phyloP scores from a whole-genome alignment of 1,140 invertebrate species.

The Dendrolimus punctatus region DNA sequence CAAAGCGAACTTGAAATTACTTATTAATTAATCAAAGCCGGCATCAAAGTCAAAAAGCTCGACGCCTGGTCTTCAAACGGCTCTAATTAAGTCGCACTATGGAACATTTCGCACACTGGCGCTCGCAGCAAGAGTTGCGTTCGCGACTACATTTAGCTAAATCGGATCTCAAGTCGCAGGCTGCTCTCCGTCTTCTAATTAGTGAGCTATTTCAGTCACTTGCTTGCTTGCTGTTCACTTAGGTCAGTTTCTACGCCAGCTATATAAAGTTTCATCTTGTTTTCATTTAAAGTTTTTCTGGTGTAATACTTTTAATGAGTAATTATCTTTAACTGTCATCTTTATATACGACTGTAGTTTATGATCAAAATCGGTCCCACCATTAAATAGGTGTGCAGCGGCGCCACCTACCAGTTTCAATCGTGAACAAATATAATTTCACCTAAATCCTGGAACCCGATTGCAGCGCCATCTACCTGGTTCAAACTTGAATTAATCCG shows the following conservation, averaged over 20 bases:
- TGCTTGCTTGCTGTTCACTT: background rate
- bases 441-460: too few species aligned
- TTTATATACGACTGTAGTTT: too few species aligned
- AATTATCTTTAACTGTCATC: too few species aligned
- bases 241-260: background rate
- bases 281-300: too few species aligned
- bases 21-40: slow-evolving; percentile 1
- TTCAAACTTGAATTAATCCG: too few species aligned
- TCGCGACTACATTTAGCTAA: slow-evolving; percentile 11
- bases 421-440: too few species aligned
- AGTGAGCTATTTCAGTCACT: slow-evolving; percentile 1
- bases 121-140: slow-evolving; percentile 1
- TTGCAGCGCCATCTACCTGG: too few species aligned
- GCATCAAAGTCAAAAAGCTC: background rate
- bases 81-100: slow-evolving; percentile 2
- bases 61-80: background rate
- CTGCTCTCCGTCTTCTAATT: slow-evolving; percentile 8
- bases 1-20: background rate
- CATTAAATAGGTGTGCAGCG: too few species aligned
- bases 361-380: too few species aligned
- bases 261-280: too few species aligned
- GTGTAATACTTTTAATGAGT: too few species aligned
- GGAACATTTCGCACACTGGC: background rate
- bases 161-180: slow-evolving; percentile 8
- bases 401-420: too few species aligned